Percentiles rank a stretch among this genome's conserved stretches.
Evolutionary conservation across 2,888 invertebrate species (phyloP).

Genomic region (Smittia aterrima): DNA sequence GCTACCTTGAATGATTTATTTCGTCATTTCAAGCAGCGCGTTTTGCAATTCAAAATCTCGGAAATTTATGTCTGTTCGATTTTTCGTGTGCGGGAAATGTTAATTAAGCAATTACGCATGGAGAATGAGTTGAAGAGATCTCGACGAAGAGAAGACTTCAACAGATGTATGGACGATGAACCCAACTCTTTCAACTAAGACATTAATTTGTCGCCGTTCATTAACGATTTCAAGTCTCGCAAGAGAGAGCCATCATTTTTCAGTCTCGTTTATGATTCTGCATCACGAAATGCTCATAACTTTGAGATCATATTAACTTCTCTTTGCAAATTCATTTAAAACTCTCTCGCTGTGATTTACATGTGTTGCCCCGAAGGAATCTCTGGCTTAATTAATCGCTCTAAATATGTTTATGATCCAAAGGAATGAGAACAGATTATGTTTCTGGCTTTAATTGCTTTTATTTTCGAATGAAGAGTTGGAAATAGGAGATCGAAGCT

Average conservation of each 20-base stretch:
- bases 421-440: not conserved
- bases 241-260: not conserved
- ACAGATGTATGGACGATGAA: not conserved
- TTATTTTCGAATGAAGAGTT: too few relatives aligned
- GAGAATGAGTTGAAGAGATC: not conserved
- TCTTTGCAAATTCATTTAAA: not conserved
- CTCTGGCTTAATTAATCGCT: slow-evolving; percentile 33
- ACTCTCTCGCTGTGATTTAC: slow-evolving; percentile 29
- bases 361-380: slow-evolving; percentile 30
- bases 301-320: slow-evolving; percentile 1
- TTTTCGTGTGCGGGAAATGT: too few relatives aligned
- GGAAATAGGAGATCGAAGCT: too few relatives aligned
- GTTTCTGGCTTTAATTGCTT: not conserved
- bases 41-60: slow-evolving; percentile 7
- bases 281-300: not conserved
- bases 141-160: not conserved
- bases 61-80: not conserved
- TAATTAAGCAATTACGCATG: not conserved
- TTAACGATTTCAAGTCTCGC: not conserved
- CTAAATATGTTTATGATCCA: slow-evolving; percentile 7
- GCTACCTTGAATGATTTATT: slow-evolving; percentile 16
- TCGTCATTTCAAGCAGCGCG: slow-evolving; percentile 2
- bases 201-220: slow-evolving; percentile 17
- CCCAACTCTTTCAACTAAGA: not conserved
- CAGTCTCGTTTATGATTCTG: not conserved